Evolutionary conservation across 2,888 invertebrate genomes (phyloP).

Genomic region (Vesta saturnalis): DNA sequence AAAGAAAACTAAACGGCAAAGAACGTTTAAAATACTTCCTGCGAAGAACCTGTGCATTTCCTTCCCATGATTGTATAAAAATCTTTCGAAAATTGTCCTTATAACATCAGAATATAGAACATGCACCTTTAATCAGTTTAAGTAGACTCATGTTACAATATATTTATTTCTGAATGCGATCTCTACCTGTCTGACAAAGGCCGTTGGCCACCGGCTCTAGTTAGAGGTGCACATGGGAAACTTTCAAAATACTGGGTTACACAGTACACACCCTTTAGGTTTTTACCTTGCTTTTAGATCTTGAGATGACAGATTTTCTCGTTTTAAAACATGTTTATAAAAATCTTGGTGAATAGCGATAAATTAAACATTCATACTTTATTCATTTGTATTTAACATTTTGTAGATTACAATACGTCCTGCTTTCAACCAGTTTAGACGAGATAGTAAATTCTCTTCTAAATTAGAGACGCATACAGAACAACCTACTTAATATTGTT

Average conservation of each 20-base stretch:
- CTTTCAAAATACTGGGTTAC: conserved; percentile 40
- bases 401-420: too few species aligned
- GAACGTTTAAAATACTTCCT: conserved; percentile 43
- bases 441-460: too few species aligned
- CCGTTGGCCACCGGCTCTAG: conserved; percentile 39
- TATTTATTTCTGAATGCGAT: conserved; percentile 42
- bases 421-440: too few species aligned
- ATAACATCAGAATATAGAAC: conserved; percentile 33
- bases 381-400: too few species aligned
- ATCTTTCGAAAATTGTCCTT: conserved; percentile 37
- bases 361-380: conserved; percentile 29
- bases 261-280: conserved; percentile 40
- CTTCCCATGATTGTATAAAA: conserved; percentile 39
- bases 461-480: too few species aligned
- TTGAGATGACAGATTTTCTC: conserved; percentile 38
- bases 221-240: conserved; percentile 39
- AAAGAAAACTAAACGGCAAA: conserved; percentile 34
- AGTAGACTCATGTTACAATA: conserved; percentile 41
- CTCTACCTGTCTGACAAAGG: conserved; percentile 42
- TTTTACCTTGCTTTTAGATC: conserved; percentile 36
- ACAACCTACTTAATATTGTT: too few species aligned
- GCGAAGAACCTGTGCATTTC: conserved; percentile 46
- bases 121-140: conserved; percentile 35
- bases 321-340: conserved; percentile 35
- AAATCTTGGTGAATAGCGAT: conserved; percentile 30